These are phyloP conservation scores for Eilema sororculum DNA, from an alignment of 2,888 invertebrate species.

Conservation along the genomic window DNA sequence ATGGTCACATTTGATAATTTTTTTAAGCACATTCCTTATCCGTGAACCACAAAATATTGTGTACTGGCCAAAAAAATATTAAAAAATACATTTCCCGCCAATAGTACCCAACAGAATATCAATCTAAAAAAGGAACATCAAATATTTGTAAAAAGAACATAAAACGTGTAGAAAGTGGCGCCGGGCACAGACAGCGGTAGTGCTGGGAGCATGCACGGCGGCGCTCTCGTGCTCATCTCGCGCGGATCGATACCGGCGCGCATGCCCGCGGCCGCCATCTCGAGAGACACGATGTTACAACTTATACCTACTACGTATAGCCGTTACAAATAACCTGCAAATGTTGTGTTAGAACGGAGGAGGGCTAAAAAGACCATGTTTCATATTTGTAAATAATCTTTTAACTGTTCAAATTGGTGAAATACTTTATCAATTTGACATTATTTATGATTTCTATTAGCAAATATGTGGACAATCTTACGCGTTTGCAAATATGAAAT, in stretches of 20 bases:
- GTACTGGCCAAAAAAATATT: not conserved
- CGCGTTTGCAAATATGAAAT: no score
- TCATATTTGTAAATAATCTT: no score
- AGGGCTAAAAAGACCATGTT: no score
- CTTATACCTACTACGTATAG: slow-evolving; percentile 29
- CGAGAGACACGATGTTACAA: slow-evolving; percentile 51
- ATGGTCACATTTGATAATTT: no score
- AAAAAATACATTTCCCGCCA: not conserved
- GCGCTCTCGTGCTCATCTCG: slow-evolving; percentile 64
- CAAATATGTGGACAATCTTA: no score
- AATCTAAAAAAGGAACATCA: slow-evolving; percentile 7
- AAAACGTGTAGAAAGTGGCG: slow-evolving; percentile 22
- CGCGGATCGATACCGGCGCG: slow-evolving; percentile 76
- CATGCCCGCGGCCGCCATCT: slow-evolving; percentile 63
- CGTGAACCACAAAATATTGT: not conserved
- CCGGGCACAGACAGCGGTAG: slow-evolving; percentile 39
- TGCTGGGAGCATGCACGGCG: slow-evolving; percentile 44
- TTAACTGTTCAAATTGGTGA: no score
- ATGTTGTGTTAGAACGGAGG: slow-evolving; percentile 12
- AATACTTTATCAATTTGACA: no score
- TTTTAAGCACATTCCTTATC: not conserved
- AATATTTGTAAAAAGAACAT: slow-evolving; percentile 16
- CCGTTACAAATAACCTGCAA: slow-evolving; percentile 19
- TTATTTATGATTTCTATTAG: no score
- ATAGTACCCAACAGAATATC: not conserved